Percentiles rank a stretch among this genome's conserved stretches.
Evolutionary conservation across 2,888 invertebrate species (phyloP).

Genomic region (Drosophila maculinotata): DNA sequence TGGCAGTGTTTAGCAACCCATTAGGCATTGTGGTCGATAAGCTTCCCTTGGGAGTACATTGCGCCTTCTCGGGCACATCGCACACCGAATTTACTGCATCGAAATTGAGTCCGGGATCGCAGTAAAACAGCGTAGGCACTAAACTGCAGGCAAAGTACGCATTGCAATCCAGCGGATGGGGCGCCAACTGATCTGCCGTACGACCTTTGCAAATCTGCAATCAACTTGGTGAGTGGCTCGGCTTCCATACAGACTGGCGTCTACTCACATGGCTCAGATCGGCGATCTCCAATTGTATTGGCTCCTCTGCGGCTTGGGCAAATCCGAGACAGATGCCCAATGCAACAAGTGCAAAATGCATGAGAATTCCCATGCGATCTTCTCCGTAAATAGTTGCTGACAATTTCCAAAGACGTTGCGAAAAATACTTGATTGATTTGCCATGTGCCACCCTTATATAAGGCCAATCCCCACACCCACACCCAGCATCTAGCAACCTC

Average conservation of each 20-base stretch:
- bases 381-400: constrained; percentile 1
- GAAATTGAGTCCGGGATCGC: constrained; percentile 72
- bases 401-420: constrained; percentile 4
- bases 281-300: constrained; percentile 19
- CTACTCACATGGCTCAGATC: constrained; percentile 67
- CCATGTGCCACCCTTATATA: constrained; percentile 29
- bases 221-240: background rate
- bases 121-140: constrained; percentile 63
- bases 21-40: background rate
- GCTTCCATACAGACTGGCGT: background rate
- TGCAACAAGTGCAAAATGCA: constrained; percentile 45
- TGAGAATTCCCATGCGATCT: constrained; percentile 17
- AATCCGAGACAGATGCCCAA: constrained; percentile 50
- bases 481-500: constrained; percentile 32
- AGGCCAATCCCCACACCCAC: constrained; percentile 27
- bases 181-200: constrained; percentile 56
- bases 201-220: constrained; percentile 68
- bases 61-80: constrained; percentile 69
- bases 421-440: constrained; percentile 12
- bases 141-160: constrained; percentile 75
- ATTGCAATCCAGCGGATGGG: constrained; percentile 78
- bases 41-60: constrained; percentile 38
- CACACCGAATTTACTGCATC: constrained; percentile 69
- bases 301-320: constrained; percentile 30
- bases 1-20: background rate